Evolutionary conservation across 2,888 invertebrate genomes (phyloP).

Genomic region (Lottia gigantea): DNA sequence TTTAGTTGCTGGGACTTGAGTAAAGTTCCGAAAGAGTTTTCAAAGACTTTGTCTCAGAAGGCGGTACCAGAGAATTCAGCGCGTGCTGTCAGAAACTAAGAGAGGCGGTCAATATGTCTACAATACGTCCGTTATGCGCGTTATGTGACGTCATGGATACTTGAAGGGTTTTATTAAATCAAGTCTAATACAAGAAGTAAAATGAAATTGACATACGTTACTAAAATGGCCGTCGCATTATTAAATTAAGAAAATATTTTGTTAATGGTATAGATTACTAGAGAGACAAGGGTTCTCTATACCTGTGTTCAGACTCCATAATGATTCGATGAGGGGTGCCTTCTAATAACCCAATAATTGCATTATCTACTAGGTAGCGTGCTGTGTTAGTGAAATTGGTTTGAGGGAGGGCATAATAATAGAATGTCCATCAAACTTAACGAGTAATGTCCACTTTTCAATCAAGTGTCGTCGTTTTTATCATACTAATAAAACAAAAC

Average conservation of each 20-base stretch:
- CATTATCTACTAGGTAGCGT: background rate
- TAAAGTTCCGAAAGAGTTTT: no score
- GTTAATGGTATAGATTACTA: slow-evolving; percentile 9
- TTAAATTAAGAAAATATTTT: background rate
- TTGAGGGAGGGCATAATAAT: background rate
- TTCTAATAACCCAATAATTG: background rate
- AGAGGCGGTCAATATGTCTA: no score
- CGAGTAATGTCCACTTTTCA: no score
- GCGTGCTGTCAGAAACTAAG: background rate
- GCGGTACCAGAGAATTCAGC: background rate
- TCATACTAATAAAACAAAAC: no score
- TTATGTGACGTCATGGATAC: background rate
- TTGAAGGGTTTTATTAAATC: background rate
- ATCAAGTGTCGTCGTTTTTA: no score
- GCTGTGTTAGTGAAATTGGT: slow-evolving; percentile 1
- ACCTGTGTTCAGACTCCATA: background rate
- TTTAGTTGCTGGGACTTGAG: no score
- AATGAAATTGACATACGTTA: slow-evolving; percentile 10
- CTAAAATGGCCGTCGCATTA: background rate
- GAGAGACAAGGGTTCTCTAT: background rate
- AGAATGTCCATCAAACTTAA: background rate
- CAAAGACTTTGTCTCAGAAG: background rate
- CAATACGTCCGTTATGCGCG: background rate
- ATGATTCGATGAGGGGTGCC: no score
- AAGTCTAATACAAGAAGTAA: background rate